Base-by-base conservation (phyloP, 2,113 vertebrate species). In the Saccopteryx bilineata region DNA sequence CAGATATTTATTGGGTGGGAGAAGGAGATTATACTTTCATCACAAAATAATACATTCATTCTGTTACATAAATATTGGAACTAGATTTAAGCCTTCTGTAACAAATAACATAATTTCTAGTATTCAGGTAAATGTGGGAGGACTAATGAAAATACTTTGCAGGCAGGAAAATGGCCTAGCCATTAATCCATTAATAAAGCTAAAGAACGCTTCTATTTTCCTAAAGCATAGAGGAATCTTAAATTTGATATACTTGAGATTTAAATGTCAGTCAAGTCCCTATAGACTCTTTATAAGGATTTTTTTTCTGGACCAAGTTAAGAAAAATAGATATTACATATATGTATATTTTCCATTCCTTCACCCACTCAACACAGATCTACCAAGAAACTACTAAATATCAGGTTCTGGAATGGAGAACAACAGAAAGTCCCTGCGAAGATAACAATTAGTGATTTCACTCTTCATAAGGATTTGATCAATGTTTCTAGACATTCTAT, bases 51-150 rank as follows among this genome's bases (percentile, higher is more conserved):
- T 65, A 54, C 50, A 54, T 58, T 88, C 86, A 15, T 90, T 90
- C 71, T 87, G 23, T 66, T 39, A 75, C 2, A 24, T 21, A 78
- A 74, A 95, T 92, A 65, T n/a, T 92, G 52, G 63, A 96, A 65
- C 11, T 84, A 72, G 31, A 39, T 75, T 90, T 78, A 93, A 90
- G 24, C 56, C 61, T 88, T 50, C 7, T 66, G 1, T 39, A 82
- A 87, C 76, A 46, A 86, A 65, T 9, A 72, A 17, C 58, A 28
- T 52, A 83, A 75, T 74, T 83, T 91, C 58, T 93, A 87, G 26
- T 90, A 74, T 23, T 74, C 26, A 33, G 66, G 13, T 86, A 80
- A 82, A 83, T 19, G 17, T 87, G 63, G 46, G 24, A 95, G 33
- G 39, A 76, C 31, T 56, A 74, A 23, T 8, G 46, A 83, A 58